Percentiles rank a stretch among this genome's conserved stretches.
Evolutionary conservation across 2,888 invertebrate genomes (phyloP).

Genomic region (Ichneumoninae sp.): DNA sequence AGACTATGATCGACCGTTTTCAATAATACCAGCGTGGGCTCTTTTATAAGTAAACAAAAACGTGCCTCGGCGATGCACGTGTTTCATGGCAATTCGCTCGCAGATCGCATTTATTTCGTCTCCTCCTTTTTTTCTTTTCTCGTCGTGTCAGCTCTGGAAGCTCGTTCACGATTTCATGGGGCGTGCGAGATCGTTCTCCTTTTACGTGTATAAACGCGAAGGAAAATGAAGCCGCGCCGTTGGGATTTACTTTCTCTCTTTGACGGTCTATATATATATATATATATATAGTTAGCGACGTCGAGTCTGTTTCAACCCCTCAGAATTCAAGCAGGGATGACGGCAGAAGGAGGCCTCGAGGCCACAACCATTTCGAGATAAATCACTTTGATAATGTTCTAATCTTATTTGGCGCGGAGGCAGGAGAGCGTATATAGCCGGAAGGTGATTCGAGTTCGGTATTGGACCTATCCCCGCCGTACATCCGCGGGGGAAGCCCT

Average conservation of each 20-base stretch:
- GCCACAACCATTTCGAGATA: constrained; percentile 62
- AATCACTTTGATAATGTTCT: constrained; percentile 69
- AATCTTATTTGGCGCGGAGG: constrained; percentile 65
- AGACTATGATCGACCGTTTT: background rate
- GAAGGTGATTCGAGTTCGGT: constrained; percentile 38
- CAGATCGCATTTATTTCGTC: constrained; percentile 6
- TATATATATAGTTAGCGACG: constrained; percentile 1
- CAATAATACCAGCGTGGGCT: background rate
- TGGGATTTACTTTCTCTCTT: constrained; percentile 26
- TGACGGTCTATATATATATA: background rate
- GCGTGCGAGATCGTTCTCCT: constrained; percentile 28
- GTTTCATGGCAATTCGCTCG: constrained; percentile 5
- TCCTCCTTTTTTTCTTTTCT: background rate
- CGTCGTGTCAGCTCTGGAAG: constrained; percentile 30
- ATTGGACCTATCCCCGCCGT: constrained; percentile 8
- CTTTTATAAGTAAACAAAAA: background rate
- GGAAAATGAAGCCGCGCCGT: constrained; percentile 18
- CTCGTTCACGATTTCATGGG: constrained; percentile 24
- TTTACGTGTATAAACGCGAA: constrained; percentile 16
- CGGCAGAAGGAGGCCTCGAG: constrained; percentile 29
- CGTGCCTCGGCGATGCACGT: background rate
- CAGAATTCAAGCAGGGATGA: constrained; percentile 9
- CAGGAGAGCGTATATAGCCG: constrained; percentile 20
- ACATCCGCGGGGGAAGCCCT: constrained; percentile 9
- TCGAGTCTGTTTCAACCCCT: constrained; percentile 5